Evolutionary conservation across 2,113 vertebrate species (phyloP).

Genomic region (Pomatorhinus ruficollis): DNA sequence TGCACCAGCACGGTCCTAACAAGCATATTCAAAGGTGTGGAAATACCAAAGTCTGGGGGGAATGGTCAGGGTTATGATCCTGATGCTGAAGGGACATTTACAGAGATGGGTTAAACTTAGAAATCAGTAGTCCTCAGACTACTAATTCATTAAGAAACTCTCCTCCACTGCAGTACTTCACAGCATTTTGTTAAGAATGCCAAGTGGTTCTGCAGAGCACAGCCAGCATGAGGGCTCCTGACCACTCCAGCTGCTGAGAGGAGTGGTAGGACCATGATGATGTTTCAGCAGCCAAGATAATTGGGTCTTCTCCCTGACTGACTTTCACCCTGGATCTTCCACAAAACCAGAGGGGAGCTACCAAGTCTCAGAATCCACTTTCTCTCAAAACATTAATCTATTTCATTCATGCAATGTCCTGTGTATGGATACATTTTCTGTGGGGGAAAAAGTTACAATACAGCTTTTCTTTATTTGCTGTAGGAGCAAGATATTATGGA

Average conservation of each 20-base stretch:
- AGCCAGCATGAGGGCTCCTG: not conserved
- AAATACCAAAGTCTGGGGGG: not conserved
- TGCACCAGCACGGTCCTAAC: not conserved
- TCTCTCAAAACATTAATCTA: not conserved
- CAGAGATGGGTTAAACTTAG: not conserved
- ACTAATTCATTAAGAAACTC: not conserved
- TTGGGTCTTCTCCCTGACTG: not conserved
- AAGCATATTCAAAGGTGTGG: not conserved
- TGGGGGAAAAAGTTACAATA: not conserved
- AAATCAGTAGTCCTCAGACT: not conserved
- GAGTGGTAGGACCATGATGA: not conserved
- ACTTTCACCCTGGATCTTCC: not conserved
- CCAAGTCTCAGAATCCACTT: not conserved
- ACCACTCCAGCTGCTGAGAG: not conserved
- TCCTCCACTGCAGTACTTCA: not conserved
- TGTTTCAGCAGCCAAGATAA: not conserved
- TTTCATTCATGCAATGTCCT: not conserved
- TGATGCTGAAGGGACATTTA: not conserved
- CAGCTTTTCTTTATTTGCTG: not conserved
- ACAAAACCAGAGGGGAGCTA: not conserved
- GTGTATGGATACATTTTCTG: not conserved
- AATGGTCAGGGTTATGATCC: accelerated
- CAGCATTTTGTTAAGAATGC: not conserved
- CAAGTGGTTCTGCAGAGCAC: not conserved
- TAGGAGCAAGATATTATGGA: not conserved